Evolutionary conservation across 2,888 invertebrate species (phyloP), one percentile per base, ranked within the genome.

Genomic region (Automeris io): DNA sequence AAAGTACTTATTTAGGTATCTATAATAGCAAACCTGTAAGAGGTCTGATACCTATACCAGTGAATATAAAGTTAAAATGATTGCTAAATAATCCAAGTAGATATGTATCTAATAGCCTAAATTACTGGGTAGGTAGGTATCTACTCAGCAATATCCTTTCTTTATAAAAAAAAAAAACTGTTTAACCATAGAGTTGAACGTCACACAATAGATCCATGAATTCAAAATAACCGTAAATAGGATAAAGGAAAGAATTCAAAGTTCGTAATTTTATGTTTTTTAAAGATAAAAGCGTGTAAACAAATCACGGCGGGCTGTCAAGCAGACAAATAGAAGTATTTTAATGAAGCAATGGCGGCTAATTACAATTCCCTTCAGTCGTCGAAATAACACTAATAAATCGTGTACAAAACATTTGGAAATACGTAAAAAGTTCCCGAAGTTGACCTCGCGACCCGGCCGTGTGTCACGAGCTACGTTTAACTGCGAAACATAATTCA

Each of bases 271-370:
- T 29, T 16, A 13, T 34, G 18, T 33, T 40, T 41, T 37, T 37
- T 59, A 64, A 61, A 60, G 59, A 67, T 60, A 63, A 65, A 64
- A 61, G 51, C 47, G 45, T 48, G 67, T 53, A 57, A 71, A 81
- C 76, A 80, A 83, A 83, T 82, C 76, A 80, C 72, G 44, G 47
- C 38, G 40, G 24, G 52, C 57, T 70, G 78, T 75, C 76, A 65
- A 47, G 54, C 51, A 50, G 58, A 77, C 78, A 68, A 80, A 81
- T 73, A 58, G 61, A 72, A 75, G 59, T 71, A 83, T 83, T 76
- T 85, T 86, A 85, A 86, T 80, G 83, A 83, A 70, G 62, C 68
- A 54, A 61, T 53, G 61, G 59, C 53, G 61, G 57, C 68, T 70
- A 73, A 76, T 78, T 79, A 76, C 77, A 61, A 68, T 64, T 70